phyloP scores from a whole-genome alignment of 2,113 vertebrate species.

The Elgaria multicarinata region DNA sequence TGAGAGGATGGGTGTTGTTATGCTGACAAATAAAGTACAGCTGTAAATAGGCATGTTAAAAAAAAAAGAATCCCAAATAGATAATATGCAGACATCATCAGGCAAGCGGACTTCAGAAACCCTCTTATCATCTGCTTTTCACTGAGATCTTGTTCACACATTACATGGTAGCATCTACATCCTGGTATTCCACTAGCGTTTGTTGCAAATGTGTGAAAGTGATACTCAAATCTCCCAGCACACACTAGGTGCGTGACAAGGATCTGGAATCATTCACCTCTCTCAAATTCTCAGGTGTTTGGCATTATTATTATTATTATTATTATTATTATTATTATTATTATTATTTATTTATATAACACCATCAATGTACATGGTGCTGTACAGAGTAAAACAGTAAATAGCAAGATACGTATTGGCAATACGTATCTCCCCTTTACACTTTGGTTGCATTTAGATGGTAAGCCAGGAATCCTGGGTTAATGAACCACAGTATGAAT shows the following conservation, averaged over 20 bases:
- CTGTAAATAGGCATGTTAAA: constrained; percentile 44
- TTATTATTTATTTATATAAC: no score
- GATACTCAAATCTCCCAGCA: neutral
- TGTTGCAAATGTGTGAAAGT: neutral
- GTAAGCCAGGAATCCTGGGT: no score
- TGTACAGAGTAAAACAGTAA: no score
- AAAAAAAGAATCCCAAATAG: constrained; percentile 25
- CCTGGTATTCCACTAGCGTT: neutral
- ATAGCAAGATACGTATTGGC: no score
- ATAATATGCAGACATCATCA: constrained; percentile 23
- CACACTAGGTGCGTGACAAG: neutral
- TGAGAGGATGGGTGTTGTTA: constrained; percentile 39
- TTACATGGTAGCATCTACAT: neutral
- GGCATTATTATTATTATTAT: no score
- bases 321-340: no score
- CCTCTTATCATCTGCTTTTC: neutral
- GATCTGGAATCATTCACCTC: no score
- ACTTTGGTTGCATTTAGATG: neutral
- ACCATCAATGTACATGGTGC: no score
- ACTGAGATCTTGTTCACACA: neutral
- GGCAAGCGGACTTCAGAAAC: constrained; percentile 18
- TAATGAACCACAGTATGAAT: no score
- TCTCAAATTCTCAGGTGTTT: neutral
- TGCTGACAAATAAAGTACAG: constrained; percentile 25
- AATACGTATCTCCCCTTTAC: neutral